These are phyloP conservation scores for Melanostigma gelatinosum DNA, from an alignment of 2,113 vertebrate genomes.

Conservation along the genomic window DNA sequence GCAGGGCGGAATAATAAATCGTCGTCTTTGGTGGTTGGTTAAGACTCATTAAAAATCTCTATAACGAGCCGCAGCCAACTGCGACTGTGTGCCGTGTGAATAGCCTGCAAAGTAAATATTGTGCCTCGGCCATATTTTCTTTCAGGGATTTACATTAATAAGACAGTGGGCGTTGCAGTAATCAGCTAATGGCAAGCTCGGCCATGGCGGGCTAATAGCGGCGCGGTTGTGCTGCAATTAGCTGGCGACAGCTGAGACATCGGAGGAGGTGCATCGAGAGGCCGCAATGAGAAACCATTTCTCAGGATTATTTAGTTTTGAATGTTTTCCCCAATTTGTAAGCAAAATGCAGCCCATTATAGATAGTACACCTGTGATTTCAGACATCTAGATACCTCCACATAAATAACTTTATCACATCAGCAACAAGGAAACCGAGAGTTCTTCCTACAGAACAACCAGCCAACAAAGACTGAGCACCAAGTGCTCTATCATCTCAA, in stretches of 20 bases:
- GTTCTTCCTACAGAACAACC: background rate
- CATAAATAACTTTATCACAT: background rate
- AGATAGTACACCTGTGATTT: background rate
- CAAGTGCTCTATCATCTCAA: background rate
- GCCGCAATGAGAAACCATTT: constrained; percentile 26
- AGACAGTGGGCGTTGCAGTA: constrained; percentile 59
- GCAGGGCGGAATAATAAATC: constrained; percentile 71
- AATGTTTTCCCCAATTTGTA: background rate
- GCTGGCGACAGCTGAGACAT: constrained; percentile 51
- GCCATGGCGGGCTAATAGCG: constrained; percentile 43
- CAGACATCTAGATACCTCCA: background rate
- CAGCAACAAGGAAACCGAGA: background rate
- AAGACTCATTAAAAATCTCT: constrained; percentile 74
- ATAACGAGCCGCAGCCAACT: constrained; percentile 23
- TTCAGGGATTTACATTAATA: constrained; percentile 72
- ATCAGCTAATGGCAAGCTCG: constrained; percentile 62
- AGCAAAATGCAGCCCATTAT: background rate
- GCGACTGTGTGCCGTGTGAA: constrained; percentile 45
- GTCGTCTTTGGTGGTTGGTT: constrained; percentile 65
- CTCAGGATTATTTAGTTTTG: constrained; percentile 6
- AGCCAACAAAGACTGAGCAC: background rate
- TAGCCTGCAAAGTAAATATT: constrained; percentile 61
- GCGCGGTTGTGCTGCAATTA: constrained; percentile 62
- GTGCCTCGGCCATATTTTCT: constrained; percentile 51
- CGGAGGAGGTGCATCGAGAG: background rate